Conservation (phyloP, 2,797 vertebrate genomes). For the Caiman crocodilus region DNA sequence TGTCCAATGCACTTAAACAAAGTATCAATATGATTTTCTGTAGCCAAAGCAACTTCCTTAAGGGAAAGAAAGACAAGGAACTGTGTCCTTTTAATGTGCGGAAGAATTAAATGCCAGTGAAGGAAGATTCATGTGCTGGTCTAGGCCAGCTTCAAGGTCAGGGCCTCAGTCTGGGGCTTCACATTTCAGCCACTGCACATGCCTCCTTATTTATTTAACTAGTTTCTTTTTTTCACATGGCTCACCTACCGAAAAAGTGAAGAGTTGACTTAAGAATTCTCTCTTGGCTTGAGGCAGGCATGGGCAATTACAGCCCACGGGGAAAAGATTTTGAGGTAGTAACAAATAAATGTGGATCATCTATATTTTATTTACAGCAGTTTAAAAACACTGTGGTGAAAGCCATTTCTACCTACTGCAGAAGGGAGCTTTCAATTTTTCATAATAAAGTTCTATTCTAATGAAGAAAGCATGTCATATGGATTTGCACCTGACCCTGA, state of each 20-base stretch:
- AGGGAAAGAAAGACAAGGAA: neutral
- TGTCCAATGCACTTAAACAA: neutral
- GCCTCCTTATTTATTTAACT: neutral
- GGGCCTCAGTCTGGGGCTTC: neutral
- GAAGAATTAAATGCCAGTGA: neutral
- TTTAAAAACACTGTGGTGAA: neutral
- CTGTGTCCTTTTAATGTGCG: accelerated
- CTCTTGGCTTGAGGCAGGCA: neutral
- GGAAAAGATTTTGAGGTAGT: constrained; percentile 7
- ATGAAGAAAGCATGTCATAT: neutral
- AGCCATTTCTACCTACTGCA: neutral
- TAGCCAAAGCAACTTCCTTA: neutral
- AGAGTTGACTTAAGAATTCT: constrained; percentile 31
- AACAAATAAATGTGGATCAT: neutral
- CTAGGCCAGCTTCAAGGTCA: neutral
- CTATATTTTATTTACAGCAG: neutral
- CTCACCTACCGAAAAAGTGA: neutral
- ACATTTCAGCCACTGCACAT: neutral
- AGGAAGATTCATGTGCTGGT: no score
- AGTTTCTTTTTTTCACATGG: constrained; percentile 7
- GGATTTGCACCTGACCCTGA: constrained; percentile 22
- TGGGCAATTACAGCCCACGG: constrained; percentile 22
- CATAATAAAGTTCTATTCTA: neutral
- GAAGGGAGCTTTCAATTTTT: constrained; percentile 4
- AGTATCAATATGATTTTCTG: neutral